Evolutionary conservation across 2,888 invertebrate species (phyloP), one percentile per base, ranked within the genome.

Genomic region (Drosophila anceps): DNA sequence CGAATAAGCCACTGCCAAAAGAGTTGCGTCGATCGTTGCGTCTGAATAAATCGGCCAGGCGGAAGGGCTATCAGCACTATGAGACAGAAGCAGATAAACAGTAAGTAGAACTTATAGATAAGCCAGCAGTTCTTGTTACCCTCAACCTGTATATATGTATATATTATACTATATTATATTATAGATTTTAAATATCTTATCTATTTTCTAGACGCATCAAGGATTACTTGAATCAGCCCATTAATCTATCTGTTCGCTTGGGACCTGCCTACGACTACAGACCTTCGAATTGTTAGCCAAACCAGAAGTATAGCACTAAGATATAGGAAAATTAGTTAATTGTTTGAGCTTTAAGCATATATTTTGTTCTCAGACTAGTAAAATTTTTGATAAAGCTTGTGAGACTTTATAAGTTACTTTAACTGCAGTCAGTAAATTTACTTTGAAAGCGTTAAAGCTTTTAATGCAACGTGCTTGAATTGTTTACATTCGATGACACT

Each of bases 51-150:
- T 91, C 91, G 62, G 85, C 90, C 4, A 83, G 73, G 39, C 81
- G 83, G 29, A 91, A 91, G 64, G 91, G 91, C 46, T 91, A 91
- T 81, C 82, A 79, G 51, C 67, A 76, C 35, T 88, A 85, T 53
- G 74, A 91, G 68, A 91, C 67, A 57, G 91, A 91, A 43, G 90
- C 88, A 67, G 92, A 91, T 76, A 88, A 90, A 82, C 89, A 90
- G 92, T 73, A 67, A 65, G 80, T 71, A 51, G 20, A 68, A 35
- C 12, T n/a, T 0, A 24, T 1, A 64, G 88, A 83, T 83, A 84
- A 87, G 85, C 73, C 51, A 48, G n/a, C 3, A 50, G 57, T 31
- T 69, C 29, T 74, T 73, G 65, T 67, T 73, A 79, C 53, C 55
- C 29, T 33, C 24, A 48, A 33, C 15, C 50, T 44, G 33, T 10